phyloP scores from a whole-genome alignment of 2,113 vertebrate genomes.

The Plectropomus leopardus region DNA sequence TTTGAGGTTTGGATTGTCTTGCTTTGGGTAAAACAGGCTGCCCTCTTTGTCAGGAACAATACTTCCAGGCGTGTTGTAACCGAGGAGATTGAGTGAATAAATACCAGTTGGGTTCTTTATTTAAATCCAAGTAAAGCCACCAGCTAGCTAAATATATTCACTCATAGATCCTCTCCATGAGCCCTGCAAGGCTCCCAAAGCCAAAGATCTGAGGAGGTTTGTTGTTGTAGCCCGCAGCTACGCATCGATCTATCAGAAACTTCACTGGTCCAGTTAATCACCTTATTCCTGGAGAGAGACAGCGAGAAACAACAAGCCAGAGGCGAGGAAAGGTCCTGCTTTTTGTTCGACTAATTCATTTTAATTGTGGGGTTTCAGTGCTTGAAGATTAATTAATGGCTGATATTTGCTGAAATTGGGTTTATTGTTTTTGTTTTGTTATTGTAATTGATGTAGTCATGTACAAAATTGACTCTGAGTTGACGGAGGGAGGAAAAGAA shows the following conservation, averaged over 20 bases:
- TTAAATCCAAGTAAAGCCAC: constrained; percentile 68
- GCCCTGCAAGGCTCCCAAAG: constrained; percentile 65
- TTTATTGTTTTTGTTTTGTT: constrained; percentile 57
- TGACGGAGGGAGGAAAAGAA: constrained; percentile 30
- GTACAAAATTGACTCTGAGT: constrained; percentile 54
- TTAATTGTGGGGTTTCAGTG: constrained; percentile 46
- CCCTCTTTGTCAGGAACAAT: constrained; percentile 42
- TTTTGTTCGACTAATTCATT: constrained; percentile 53
- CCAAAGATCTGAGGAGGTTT: constrained; percentile 75
- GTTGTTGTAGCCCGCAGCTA: constrained; percentile 77
- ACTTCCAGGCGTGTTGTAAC: constrained; percentile 4
- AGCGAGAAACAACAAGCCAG: constrained; percentile 41
- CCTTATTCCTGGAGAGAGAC: constrained; percentile 57
- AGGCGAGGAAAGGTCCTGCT: constrained; percentile 30
- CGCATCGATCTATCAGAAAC: constrained; percentile 72
- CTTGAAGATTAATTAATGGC: constrained; percentile 53
- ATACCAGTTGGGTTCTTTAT: constrained; percentile 58
- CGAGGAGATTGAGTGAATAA: constrained; percentile 52
- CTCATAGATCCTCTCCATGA: constrained; percentile 56
- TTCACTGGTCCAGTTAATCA: constrained; percentile 75
- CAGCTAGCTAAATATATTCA: constrained; percentile 69
- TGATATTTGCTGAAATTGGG: constrained; percentile 54
- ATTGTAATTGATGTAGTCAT: constrained; percentile 61
- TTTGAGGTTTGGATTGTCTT: constrained; percentile 25
- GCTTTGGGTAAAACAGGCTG: constrained; percentile 21